A percentile compares a stretch with the other conserved stretches of the same genome.
phyloP scores from a whole-genome alignment of 1,140 invertebrate species.

The Limonius californicus region DNA sequence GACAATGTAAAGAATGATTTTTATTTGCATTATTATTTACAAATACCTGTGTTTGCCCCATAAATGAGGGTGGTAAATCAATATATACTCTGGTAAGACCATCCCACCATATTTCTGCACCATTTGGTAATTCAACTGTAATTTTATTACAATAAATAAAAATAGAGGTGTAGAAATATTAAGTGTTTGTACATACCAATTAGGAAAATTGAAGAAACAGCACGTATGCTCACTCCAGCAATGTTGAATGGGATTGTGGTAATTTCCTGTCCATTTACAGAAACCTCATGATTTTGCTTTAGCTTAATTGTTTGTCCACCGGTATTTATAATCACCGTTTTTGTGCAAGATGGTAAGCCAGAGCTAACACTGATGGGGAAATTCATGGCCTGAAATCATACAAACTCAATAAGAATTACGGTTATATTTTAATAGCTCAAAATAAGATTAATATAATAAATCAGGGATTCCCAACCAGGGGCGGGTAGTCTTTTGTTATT shows the following conservation, averaged over 20 bases:
- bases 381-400: slow-evolving; percentile 57
- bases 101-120: slow-evolving; percentile 80
- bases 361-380: slow-evolving; percentile 50
- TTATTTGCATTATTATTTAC: no score
- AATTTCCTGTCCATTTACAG: slow-evolving; percentile 68
- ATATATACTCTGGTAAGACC: slow-evolving; percentile 75
- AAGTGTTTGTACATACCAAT: slow-evolving; percentile 55
- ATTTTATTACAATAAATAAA: neutral
- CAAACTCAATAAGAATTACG: neutral
- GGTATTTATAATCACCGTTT: slow-evolving; percentile 64
- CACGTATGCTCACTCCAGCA: slow-evolving; percentile 57
- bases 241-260: slow-evolving; percentile 61
- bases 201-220: slow-evolving; percentile 73
- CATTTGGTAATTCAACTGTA: slow-evolving; percentile 69
- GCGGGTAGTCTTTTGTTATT: no score
- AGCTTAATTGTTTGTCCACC: slow-evolving; percentile 56
- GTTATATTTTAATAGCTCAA: no score
- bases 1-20: no score
- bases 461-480: no score
- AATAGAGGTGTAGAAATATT: neutral
- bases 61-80: slow-evolving; percentile 69
- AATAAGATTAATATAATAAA: no score
- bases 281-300: slow-evolving; percentile 66
- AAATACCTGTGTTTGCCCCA: slow-evolving; percentile 60
- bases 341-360: slow-evolving; percentile 75